Evolutionary conservation across 2,888 invertebrate species (phyloP).

Genomic region (Calliphora vomitoria): DNA sequence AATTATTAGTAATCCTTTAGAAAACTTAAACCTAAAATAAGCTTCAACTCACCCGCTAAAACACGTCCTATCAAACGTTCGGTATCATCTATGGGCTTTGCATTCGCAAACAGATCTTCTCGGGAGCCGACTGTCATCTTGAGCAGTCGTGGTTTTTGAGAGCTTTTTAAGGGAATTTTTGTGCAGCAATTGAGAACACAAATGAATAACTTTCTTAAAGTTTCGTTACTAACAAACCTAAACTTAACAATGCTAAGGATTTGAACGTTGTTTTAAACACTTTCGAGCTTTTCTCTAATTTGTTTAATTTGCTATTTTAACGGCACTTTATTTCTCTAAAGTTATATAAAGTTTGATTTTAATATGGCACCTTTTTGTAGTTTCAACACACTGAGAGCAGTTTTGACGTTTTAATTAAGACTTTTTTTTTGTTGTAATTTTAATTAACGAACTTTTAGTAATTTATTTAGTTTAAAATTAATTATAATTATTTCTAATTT

Average conservation of each 20-base stretch:
- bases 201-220: background rate
- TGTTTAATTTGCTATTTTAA: background rate
- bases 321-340: conserved; percentile 26
- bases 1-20: too few species aligned
- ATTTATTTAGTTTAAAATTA: conserved; percentile 29
- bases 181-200: background rate
- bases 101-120: conserved; percentile 83
- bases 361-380: conserved; percentile 57
- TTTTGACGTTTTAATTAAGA: conserved; percentile 30
- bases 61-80: conserved; percentile 84
- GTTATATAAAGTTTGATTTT: background rate
- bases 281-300: background rate
- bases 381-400: conserved; percentile 35
- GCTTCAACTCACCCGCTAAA: conserved; percentile 82
- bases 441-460: conserved; percentile 56
- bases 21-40: too few species aligned
- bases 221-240: background rate
- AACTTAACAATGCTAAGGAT: conserved; percentile 10
- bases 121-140: conserved; percentile 84
- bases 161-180: conserved; percentile 67
- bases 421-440: conserved; percentile 52
- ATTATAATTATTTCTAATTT: conserved; percentile 48
- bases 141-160: conserved; percentile 47
- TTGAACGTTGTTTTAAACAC: conserved; percentile 36
- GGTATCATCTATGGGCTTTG: conserved; percentile 82